These are phyloP conservation scores for Perizoma flavofasciatum DNA, from an alignment of 2,888 invertebrate genomes.

Conservation along the genomic window DNA sequence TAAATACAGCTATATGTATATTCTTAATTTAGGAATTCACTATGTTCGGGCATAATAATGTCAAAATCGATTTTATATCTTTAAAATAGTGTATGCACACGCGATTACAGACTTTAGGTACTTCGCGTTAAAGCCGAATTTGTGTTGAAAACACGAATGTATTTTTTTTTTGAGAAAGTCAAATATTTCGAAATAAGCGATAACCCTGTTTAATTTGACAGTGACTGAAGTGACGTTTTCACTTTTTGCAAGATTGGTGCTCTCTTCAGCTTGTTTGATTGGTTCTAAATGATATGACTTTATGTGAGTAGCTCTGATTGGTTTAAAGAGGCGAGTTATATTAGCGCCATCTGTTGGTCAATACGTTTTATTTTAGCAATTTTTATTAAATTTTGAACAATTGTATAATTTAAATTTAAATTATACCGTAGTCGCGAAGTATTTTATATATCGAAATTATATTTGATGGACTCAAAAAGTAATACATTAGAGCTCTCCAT, in stretches of 20 bases:
- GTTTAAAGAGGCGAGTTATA: no score
- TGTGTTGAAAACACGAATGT: conserved; percentile 15
- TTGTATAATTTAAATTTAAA: no score
- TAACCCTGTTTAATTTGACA: not conserved
- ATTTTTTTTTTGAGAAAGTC: conserved; percentile 8
- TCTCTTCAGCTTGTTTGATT: not conserved
- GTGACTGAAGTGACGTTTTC: conserved; percentile 8
- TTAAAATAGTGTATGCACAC: conserved; percentile 5
- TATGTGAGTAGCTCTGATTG: no score
- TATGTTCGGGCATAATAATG: conserved; percentile 17
- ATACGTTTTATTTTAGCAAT: no score
- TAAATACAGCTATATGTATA: conserved; percentile 72
- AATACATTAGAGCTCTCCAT: no score
- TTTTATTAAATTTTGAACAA: no score
- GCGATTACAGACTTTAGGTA: conserved; percentile 17
- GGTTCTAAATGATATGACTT: no score
- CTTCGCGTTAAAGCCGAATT: conserved; percentile 20
- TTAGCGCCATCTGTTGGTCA: no score
- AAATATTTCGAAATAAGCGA: not conserved
- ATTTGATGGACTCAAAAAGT: no score
- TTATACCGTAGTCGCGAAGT: no score
- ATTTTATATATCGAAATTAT: no score
- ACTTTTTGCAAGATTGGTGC: not conserved
- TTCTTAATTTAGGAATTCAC: conserved; percentile 31
- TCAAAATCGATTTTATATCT: conserved; percentile 17